A percentile compares a stretch with the other conserved stretches of the same genome.
phyloP scores from a whole-genome alignment of 2,113 vertebrate species.

The Sebastes schlegelii region DNA sequence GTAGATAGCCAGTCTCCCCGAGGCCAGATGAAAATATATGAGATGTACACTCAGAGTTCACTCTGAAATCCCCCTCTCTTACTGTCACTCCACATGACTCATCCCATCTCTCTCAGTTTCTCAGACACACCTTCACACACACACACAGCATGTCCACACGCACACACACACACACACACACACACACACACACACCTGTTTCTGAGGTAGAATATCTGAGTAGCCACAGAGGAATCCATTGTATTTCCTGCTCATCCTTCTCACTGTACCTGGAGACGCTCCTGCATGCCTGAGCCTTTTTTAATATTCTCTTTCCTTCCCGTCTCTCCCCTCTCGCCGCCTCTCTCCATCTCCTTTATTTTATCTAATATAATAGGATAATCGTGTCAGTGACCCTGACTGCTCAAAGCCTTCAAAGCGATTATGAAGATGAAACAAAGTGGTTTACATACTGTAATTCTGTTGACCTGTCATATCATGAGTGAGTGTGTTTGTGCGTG shows the following conservation, averaged over 20 bases:
- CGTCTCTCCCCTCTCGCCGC: slow-evolving; percentile 5
- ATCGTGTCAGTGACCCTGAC: slow-evolving; percentile 74
- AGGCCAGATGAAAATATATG: slow-evolving; percentile 75
- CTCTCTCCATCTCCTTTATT: slow-evolving; percentile 58
- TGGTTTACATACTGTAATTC: slow-evolving; percentile 61
- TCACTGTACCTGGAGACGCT: slow-evolving; percentile 56
- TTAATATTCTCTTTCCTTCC: slow-evolving; percentile 51
- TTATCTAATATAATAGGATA: slow-evolving; percentile 74
- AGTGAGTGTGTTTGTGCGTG: slow-evolving; percentile 2
- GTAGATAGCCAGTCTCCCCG: slow-evolving; percentile 56
- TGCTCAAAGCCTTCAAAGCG: slow-evolving; percentile 53
- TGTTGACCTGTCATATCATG: slow-evolving; percentile 52
- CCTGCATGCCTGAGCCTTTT: slow-evolving; percentile 31
- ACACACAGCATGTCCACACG: background rate
- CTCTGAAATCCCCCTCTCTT: slow-evolving; percentile 60
- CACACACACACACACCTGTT: slow-evolving; percentile 35
- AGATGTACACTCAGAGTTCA: slow-evolving; percentile 72
- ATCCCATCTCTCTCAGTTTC: slow-evolving; percentile 50
- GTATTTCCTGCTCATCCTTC: slow-evolving; percentile 54
- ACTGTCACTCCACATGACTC: slow-evolving; percentile 70
- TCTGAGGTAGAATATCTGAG: slow-evolving; percentile 38
- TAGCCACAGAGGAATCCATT: slow-evolving; percentile 61
- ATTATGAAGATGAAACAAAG: slow-evolving; percentile 69
- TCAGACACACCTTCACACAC: slow-evolving; percentile 37
- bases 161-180: slow-evolving; percentile 17